phyloP scores from a whole-genome alignment of 2,113 vertebrate species.

The Cephalopholis sonnerati region DNA sequence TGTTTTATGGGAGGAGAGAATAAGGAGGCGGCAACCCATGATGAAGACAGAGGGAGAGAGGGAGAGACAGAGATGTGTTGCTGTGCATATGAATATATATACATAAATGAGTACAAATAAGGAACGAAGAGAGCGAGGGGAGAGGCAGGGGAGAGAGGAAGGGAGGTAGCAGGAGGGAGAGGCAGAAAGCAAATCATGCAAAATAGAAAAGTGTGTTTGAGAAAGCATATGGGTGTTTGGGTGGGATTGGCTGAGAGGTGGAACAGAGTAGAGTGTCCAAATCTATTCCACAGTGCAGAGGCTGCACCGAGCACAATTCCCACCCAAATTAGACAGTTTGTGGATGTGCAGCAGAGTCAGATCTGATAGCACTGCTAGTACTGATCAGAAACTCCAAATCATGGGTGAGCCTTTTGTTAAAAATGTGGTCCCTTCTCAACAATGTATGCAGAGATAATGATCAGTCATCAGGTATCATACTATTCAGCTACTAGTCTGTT shows the following conservation, averaged over 20 bases:
- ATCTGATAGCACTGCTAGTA: background rate
- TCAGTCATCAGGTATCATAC: no score
- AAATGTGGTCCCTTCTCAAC: background rate
- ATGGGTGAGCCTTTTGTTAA: background rate
- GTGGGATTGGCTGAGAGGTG: slow-evolving; percentile 37
- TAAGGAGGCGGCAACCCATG: slow-evolving; percentile 16
- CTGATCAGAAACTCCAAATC: background rate
- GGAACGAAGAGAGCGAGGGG: background rate
- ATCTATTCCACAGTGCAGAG: slow-evolving; percentile 50
- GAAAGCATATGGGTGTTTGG: slow-evolving; percentile 26
- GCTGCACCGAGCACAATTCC: background rate
- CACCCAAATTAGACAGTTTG: background rate
- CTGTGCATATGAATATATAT: slow-evolving; percentile 23
- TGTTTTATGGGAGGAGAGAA: slow-evolving; percentile 21
- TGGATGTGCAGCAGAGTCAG: slow-evolving; percentile 3
- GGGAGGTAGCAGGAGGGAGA: background rate
- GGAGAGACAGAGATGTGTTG: background rate
- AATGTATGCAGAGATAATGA: no score
- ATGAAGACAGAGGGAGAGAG: background rate
- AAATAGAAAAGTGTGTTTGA: slow-evolving; percentile 23
- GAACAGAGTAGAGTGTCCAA: slow-evolving; percentile 47
- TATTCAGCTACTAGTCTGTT: no score
- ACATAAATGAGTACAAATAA: slow-evolving; percentile 37
- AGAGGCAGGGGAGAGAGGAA: background rate
- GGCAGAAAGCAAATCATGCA: background rate